A percentile compares a stretch with the other conserved stretches of the same genome.
Conservation (phyloP, 1,140 invertebrate species). For the Theocolax elegans region DNA sequence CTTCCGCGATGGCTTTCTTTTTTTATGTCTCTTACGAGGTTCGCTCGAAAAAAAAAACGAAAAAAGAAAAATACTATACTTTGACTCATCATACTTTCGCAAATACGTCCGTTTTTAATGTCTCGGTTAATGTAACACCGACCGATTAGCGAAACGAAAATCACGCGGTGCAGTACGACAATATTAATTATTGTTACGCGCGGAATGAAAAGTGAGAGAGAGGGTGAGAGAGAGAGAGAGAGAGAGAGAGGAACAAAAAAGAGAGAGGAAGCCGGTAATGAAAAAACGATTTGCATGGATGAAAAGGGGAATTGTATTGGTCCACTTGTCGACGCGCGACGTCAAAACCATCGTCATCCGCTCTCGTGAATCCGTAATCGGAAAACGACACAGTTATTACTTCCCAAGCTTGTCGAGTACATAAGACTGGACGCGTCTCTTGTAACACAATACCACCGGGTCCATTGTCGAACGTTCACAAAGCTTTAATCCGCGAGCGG, state of each 20-base stretch:
- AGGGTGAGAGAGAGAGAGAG: neutral
- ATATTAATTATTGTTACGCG: too few species aligned
- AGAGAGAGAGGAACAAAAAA: too few species aligned
- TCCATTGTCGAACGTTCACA: conserved; percentile 13
- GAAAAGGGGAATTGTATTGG: conserved; percentile 23
- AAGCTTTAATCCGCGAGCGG: conserved; percentile 45
- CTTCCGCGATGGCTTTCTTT: conserved; percentile 29
- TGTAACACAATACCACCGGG: neutral
- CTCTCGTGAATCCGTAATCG: conserved; percentile 16
- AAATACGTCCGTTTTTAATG: too few species aligned
- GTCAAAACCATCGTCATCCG: neutral
- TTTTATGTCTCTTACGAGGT: neutral
- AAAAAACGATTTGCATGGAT: conserved; percentile 24
- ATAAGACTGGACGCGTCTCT: neutral
- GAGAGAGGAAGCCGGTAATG: too few species aligned
- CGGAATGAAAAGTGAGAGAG: too few species aligned
- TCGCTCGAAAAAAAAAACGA: too few species aligned
- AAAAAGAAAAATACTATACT: too few species aligned
- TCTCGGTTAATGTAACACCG: too few species aligned
- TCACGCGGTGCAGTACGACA: too few species aligned
- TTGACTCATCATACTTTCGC: too few species aligned
- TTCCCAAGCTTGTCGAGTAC: neutral
- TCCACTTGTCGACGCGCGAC: neutral
- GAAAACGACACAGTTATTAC: conserved; percentile 33
- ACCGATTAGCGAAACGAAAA: too few species aligned